phyloP scores from a whole-genome alignment of 2,888 invertebrate species.

The Rhamnusium bicolor region DNA sequence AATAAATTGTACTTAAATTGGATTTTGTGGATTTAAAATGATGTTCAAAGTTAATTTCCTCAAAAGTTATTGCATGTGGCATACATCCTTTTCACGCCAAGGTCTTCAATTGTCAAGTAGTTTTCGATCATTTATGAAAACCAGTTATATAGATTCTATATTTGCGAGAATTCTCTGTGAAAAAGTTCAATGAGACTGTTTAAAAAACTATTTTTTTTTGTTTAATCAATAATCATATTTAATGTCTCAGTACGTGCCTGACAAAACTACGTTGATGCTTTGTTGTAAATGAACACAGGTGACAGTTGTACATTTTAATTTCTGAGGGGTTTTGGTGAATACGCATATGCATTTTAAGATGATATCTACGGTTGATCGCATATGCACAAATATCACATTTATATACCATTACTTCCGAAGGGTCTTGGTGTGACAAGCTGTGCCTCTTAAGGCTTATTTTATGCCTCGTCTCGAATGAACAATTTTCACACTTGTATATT shows the following conservation, averaged over 20 bases:
- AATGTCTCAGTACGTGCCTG: neutral
- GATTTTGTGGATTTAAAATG: too few species aligned
- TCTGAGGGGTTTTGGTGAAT: neutral
- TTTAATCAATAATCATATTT: too few species aligned
- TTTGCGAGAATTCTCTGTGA: too few species aligned
- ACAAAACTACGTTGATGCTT: neutral
- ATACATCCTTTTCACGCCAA: too few species aligned
- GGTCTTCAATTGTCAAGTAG: too few species aligned
- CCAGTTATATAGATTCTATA: too few species aligned
- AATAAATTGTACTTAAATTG: too few species aligned
- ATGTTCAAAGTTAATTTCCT: too few species aligned
- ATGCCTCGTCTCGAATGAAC: neutral
- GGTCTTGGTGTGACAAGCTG: neutral
- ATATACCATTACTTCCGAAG: neutral
- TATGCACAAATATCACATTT: neutral
- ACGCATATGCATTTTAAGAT: neutral
- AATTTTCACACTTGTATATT: neutral
- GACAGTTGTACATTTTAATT: neutral
- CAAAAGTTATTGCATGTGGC: too few species aligned
- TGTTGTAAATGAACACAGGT: neutral
- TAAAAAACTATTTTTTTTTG: too few species aligned
- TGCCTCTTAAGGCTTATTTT: neutral
- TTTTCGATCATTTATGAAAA: too few species aligned
- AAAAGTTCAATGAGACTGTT: too few species aligned
- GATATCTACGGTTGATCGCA: neutral